Evolutionary conservation across 1,140 invertebrate species (phyloP).

Genomic region (Adoxophyes honmai): DNA sequence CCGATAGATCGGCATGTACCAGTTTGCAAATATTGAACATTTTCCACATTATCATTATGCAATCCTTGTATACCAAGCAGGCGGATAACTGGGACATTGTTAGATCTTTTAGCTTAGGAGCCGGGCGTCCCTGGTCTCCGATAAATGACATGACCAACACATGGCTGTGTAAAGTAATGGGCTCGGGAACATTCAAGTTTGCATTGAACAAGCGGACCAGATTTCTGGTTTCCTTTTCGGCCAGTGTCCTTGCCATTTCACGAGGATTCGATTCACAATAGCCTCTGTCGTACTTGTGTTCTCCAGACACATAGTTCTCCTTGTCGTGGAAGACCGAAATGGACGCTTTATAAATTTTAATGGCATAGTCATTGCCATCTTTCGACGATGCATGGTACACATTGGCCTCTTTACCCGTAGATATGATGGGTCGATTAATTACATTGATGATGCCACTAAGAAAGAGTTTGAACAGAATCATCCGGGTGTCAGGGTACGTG

Average conservation of each 20-base stretch:
- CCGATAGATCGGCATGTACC: constrained; percentile 98
- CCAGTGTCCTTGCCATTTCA: constrained; percentile 99
- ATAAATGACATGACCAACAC: constrained; percentile 97
- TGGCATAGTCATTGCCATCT: constrained; percentile 86
- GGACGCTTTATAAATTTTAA: constrained; percentile 99
- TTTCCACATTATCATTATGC: constrained; percentile 93
- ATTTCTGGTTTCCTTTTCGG: constrained; percentile 98
- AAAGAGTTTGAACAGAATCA: constrained; percentile 96
- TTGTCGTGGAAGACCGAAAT: constrained; percentile 98
- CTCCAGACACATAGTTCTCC: constrained; percentile 97
- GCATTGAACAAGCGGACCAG: constrained; percentile 88
- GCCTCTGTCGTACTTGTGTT: constrained; percentile 95
- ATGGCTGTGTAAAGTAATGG: constrained; percentile 91
- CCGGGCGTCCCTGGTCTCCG: constrained; percentile 93
- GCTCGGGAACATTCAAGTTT: constrained; percentile 90
- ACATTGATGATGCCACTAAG: constrained; percentile 88
- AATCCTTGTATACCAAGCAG: constrained; percentile 91
- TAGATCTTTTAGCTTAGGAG: constrained; percentile 91
- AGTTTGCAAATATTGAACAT: constrained; percentile 95
- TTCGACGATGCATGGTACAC: constrained; percentile 95
- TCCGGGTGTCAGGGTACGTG: constrained; percentile 95
- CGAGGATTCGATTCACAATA: constrained; percentile 96
- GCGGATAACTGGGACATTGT: constrained; percentile 82
- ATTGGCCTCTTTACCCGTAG: constrained; percentile 98
- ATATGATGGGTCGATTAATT: constrained; percentile 98